These are phyloP conservation scores for Mormyrops attenuatus DNA, from an alignment of 2,797 vertebrate genomes.

Conservation along the genomic window DNA sequence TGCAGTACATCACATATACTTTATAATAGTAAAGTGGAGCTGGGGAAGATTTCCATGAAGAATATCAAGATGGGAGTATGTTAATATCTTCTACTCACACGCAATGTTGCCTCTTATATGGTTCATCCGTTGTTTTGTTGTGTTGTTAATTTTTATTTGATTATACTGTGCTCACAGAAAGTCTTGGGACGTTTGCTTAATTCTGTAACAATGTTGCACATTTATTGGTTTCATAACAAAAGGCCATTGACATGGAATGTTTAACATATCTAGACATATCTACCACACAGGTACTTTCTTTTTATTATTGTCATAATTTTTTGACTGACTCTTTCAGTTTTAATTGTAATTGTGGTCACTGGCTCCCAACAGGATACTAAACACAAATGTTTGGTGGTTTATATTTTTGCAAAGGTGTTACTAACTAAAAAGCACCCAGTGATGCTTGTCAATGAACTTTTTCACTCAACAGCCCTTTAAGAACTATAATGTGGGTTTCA, in stretches of 20 bases:
- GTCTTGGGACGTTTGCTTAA: neutral
- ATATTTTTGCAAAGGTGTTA: neutral
- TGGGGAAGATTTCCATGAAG: neutral
- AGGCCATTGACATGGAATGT: neutral
- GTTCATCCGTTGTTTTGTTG: neutral
- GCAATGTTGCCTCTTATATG: constrained; percentile 14
- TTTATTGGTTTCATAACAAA: neutral
- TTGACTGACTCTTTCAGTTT: neutral
- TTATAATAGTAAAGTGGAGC: neutral
- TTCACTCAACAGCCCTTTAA: neutral
- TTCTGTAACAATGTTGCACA: neutral
- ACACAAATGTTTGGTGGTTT: neutral
- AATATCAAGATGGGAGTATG: neutral
- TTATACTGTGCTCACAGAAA: neutral
- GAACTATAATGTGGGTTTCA: neutral
- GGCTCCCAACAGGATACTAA: neutral
- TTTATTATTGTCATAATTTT: no score
- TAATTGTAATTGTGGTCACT: neutral
- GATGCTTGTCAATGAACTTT: neutral
- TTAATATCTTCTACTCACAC: constrained; percentile 29
- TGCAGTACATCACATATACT: neutral
- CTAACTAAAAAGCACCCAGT: neutral
- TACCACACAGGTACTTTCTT: neutral
- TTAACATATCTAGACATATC: neutral
- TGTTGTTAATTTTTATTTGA: neutral